A percentile compares a stretch with the other conserved stretches of the same genome.
phyloP scores from a whole-genome alignment of 2,797 vertebrate species.

The Benthosema pterotum region DNA sequence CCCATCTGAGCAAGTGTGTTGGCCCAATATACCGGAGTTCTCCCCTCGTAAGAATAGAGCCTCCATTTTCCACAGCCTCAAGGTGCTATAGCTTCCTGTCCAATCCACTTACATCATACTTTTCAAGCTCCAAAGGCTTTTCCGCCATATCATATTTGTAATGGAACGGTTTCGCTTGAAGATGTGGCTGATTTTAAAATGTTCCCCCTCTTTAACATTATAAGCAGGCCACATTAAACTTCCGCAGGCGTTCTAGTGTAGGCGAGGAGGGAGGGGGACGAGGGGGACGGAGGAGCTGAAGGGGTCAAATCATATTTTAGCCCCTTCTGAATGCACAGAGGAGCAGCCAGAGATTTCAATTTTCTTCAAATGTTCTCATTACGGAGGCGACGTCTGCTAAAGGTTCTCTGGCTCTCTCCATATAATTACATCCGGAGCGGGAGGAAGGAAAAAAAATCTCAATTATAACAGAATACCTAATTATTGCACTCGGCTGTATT shows the following conservation, averaged over 20 bases:
- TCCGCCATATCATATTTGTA: constrained; percentile 60
- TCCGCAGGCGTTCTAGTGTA: constrained; percentile 4
- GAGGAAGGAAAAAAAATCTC: constrained; percentile 77
- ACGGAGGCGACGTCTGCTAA: constrained; percentile 68
- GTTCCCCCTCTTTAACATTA: constrained; percentile 63
- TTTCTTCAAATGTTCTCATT: constrained; percentile 81
- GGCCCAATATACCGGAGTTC: constrained; percentile 33
- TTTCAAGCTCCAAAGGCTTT: constrained; percentile 67
- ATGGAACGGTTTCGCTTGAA: constrained; percentile 71
- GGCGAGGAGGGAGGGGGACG: too few species aligned
- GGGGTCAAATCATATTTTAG: constrained; percentile 75
- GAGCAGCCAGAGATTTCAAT: constrained; percentile 75
- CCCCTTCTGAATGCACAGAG: constrained; percentile 68
- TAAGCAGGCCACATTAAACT: constrained; percentile 62
- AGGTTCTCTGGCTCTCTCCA: constrained; percentile 67
- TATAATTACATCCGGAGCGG: constrained; percentile 80
- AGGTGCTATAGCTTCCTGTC: constrained; percentile 51
- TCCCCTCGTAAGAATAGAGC: constrained; percentile 27
- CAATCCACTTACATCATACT: constrained; percentile 66
- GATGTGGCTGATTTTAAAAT: constrained; percentile 71
- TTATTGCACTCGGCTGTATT: constrained; percentile 66
- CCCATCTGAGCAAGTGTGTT: constrained; percentile 17
- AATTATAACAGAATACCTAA: constrained; percentile 79
- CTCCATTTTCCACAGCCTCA: constrained; percentile 46
- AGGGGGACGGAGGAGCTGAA: constrained; percentile 46